A percentile compares a stretch with the other conserved stretches of the same genome.
These are phyloP conservation scores for Mustela lutreola DNA, from an alignment of 2,113 vertebrate species.

Conservation along the genomic window DNA sequence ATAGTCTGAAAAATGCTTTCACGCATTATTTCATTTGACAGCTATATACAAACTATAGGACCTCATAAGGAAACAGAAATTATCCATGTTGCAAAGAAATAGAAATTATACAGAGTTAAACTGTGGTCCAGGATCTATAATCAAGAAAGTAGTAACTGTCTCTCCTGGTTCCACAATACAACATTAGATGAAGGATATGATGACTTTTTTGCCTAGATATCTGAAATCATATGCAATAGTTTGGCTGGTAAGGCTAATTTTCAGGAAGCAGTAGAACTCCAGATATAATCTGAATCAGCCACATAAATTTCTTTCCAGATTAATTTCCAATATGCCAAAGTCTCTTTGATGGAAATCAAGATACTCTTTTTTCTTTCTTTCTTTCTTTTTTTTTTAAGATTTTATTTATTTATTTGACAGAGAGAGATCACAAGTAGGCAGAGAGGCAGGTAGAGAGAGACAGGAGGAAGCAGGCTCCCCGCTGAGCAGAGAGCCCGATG, in stretches of 20 bases:
- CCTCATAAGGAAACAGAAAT: background rate
- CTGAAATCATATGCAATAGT: background rate
- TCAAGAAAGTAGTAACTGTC: background rate
- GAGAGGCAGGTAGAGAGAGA: no score
- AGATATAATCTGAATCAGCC: constrained; percentile 27
- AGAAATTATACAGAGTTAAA: background rate
- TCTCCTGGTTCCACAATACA: background rate
- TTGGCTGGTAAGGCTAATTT: constrained; percentile 13
- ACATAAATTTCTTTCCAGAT: constrained; percentile 27
- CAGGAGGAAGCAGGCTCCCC: no score
- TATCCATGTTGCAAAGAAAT: background rate
- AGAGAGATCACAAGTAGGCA: no score
- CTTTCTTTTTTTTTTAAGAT: no score
- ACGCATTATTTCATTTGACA: background rate
- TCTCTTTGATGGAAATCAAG: constrained; percentile 23
- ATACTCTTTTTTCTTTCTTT: background rate
- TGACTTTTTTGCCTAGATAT: background rate
- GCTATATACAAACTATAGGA: background rate
- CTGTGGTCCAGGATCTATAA: background rate
- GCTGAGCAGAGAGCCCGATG: no score
- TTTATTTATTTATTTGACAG: no score
- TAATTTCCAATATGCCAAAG: constrained; percentile 32
- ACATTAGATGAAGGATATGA: background rate
- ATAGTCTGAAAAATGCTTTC: background rate
- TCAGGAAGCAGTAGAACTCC: background rate